Evolutionary conservation across 2,797 vertebrate genomes (phyloP).

Genomic region (Glossophaga mutica): DNA sequence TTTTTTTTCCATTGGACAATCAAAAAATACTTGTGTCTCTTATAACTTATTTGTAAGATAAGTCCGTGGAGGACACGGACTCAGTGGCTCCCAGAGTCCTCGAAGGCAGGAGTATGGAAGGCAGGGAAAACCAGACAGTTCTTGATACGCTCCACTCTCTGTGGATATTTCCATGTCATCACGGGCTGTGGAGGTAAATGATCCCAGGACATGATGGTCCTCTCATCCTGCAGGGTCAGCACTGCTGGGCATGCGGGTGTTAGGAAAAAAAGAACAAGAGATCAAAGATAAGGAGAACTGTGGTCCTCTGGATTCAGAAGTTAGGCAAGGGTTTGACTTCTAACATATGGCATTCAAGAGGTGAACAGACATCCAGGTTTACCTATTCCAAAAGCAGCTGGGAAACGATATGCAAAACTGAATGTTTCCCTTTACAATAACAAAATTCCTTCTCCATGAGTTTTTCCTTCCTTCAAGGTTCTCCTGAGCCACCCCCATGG

Average conservation of each 20-base stretch:
- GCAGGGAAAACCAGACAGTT: neutral
- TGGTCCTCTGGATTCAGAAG: neutral
- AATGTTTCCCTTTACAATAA: neutral
- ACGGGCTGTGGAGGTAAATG: neutral
- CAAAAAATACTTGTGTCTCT: neutral
- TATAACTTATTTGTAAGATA: neutral
- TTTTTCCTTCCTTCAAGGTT: neutral
- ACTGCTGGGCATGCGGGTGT: neutral
- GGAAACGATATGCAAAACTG: neutral
- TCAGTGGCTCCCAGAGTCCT: neutral
- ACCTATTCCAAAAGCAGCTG: neutral
- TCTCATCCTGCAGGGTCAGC: neutral
- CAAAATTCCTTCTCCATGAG: neutral
- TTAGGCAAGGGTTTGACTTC: neutral
- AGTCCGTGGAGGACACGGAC: neutral
- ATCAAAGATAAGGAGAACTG: neutral
- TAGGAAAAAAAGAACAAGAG: neutral
- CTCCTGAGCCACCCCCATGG: neutral
- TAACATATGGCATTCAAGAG: neutral
- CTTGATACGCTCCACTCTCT: neutral
- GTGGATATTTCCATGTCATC: neutral
- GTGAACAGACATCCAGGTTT: neutral
- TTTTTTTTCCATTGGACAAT: neutral
- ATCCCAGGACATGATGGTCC: neutral
- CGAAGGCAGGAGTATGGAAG: neutral